Percentiles rank a stretch among this genome's conserved stretches.
Conservation (phyloP, 2,113 vertebrate species). For the Micronisus gabar region DNA sequence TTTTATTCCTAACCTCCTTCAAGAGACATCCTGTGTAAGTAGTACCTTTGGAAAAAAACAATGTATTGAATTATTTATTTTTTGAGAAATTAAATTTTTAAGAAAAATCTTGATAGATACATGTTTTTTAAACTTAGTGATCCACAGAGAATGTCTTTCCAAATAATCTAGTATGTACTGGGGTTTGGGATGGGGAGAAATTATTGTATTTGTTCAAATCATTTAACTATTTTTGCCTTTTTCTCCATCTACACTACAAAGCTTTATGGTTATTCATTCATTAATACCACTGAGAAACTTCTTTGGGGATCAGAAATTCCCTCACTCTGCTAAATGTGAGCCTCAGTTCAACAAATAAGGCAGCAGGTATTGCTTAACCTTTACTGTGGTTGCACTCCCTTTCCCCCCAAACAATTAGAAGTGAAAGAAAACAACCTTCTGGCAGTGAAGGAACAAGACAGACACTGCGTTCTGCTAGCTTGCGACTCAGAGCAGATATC, state of each 20-base stretch:
- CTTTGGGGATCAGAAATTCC: neutral
- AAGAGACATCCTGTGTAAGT: neutral
- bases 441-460: neutral
- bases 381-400: neutral
- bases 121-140: neutral
- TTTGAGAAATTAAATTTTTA: neutral
- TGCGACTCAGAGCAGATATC: neutral
- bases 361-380: neutral
- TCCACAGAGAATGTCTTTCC: neutral
- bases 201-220: neutral
- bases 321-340: neutral
- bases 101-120: neutral
- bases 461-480: neutral
- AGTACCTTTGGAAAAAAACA: neutral
- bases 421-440: neutral
- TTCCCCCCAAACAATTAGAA: slow-evolving; percentile 21
- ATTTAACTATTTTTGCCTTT: neutral
- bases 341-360: neutral
- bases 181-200: neutral
- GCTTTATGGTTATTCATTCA: neutral
- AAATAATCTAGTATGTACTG: neutral
- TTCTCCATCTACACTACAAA: neutral
- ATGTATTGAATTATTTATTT: neutral
- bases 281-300: neutral
- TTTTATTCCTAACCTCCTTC: neutral